Evolutionary conservation across 2,797 vertebrate species (phyloP).

Genomic region (Lepus townsendii): DNA sequence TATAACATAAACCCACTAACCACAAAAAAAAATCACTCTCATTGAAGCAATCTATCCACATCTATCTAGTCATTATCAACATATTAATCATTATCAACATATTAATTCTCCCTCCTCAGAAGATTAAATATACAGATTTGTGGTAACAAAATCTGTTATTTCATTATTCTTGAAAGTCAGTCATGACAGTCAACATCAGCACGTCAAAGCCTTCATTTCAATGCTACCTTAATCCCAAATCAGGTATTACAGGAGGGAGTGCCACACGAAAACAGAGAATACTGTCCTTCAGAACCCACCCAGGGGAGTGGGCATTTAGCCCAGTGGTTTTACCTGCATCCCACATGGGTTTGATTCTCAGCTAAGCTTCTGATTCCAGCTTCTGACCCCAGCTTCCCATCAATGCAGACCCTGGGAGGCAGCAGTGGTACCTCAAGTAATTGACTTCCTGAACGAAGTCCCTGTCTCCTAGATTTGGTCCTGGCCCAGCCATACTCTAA

Average conservation of each 20-base stretch:
- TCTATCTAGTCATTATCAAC: conserved; percentile 39
- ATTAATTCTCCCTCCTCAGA: conserved; percentile 19
- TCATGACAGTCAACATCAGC: not conserved
- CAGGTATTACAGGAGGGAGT: not conserved
- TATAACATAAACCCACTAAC: not conserved
- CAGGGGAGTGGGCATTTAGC: no score
- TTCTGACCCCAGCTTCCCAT: no score
- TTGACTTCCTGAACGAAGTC: no score
- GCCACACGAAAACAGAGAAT: not conserved
- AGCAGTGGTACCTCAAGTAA: no score
- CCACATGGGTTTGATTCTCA: no score
- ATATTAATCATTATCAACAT: conserved; percentile 35
- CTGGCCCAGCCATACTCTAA: no score
- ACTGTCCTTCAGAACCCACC: not conserved
- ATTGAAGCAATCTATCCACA: not conserved
- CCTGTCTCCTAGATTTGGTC: no score
- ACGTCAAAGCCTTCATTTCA: conserved; percentile 30
- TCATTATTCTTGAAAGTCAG: not conserved
- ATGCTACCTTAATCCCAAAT: conserved; percentile 22
- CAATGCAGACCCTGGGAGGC: no score
- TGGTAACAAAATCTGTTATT: not conserved
- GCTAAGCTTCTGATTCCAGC: no score
- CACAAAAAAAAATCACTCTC: not conserved
- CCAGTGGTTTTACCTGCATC: no score
- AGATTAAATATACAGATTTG: not conserved